Evolutionary conservation across 2,888 invertebrate genomes (phyloP), one percentile per base, ranked within the genome.

Genomic region (Frankliniella fusca): DNA sequence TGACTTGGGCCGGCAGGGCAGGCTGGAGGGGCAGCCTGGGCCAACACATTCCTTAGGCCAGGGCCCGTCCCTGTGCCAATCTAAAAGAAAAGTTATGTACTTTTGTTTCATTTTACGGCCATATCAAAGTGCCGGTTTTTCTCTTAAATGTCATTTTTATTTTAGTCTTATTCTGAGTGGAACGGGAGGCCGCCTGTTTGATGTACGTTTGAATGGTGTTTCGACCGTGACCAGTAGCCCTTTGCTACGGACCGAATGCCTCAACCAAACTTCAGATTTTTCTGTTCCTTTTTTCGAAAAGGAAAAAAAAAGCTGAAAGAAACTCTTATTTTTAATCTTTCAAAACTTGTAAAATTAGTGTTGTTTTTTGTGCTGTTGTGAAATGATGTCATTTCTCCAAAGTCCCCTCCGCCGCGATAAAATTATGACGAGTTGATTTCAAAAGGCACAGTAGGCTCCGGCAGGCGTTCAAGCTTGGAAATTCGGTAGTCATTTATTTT

Each of bases 401-500:
- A 23, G 23, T 38, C 70, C 27, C 27, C 70, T 76, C 70, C 8
- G 70, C 38, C 27, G 27, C 27, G 23, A 76, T 27, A 76, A 76
- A 76, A 76, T 76, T 76, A 70, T 23, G 23, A 70, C 61, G 61
- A 61, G 20, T 61, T 70, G 70, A 76, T 76, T 23, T 76, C 27
- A 8, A 23, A 27, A 23, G 11, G 12, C 23, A 27, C 70, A 23
- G 70, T 27, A 10, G 70, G 70, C 70, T 27, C 70, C 70, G 5
- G 70, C 70, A 27, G 70, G 70, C 70, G 70, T 23, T 76, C 70
- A 76, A 76, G 70, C 70, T 76, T 76, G 23, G 70, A 76, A 54
- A 76, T 76, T 76, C 70, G 70, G 70, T 76, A 76, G 70, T 76
- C 70, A 76, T 76, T 76, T 76, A 76, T 76, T 76, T 76, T 76